Percentiles rank a stretch among this genome's conserved stretches.
Conservation (phyloP, 2,113 vertebrate species). For the Willisornis vidua region DNA sequence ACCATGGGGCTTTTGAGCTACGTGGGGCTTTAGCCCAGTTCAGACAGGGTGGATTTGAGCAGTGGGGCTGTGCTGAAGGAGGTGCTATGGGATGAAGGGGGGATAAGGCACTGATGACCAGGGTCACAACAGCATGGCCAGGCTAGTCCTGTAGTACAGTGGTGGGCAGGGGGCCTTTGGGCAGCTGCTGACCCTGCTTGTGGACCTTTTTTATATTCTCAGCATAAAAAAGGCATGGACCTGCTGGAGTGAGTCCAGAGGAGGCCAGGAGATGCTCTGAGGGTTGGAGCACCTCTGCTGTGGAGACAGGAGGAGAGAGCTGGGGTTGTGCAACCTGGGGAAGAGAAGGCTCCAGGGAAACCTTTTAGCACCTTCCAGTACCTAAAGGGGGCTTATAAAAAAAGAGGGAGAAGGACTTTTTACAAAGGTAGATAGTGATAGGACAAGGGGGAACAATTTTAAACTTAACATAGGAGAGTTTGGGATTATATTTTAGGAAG, state of each 20-base stretch:
- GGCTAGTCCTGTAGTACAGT: background rate
- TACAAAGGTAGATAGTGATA: background rate
- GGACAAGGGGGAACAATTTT: background rate
- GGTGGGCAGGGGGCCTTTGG: background rate
- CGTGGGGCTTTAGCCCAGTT: fast-evolving
- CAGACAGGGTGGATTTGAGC: background rate
- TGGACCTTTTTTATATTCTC: background rate
- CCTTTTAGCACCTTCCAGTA: background rate
- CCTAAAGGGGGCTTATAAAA: background rate
- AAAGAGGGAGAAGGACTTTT: background rate
- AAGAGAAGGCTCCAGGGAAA: background rate
- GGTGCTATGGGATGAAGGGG: background rate
- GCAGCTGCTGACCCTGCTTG: background rate
- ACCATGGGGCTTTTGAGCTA: background rate
- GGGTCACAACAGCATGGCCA: background rate
- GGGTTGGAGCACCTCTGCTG: background rate
- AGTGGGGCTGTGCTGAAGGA: background rate
- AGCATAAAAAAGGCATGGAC: background rate
- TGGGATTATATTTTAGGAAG: background rate
- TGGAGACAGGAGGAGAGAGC: background rate
- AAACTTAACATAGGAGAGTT: background rate
- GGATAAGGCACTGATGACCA: background rate
- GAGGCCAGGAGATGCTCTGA: background rate
- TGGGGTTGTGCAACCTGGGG: background rate
- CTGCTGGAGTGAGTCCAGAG: background rate